A percentile compares a stretch with the other conserved stretches of the same genome.
Evolutionary conservation across 2,113 vertebrate genomes (phyloP).

Genomic region (Lipophrys pholis): DNA sequence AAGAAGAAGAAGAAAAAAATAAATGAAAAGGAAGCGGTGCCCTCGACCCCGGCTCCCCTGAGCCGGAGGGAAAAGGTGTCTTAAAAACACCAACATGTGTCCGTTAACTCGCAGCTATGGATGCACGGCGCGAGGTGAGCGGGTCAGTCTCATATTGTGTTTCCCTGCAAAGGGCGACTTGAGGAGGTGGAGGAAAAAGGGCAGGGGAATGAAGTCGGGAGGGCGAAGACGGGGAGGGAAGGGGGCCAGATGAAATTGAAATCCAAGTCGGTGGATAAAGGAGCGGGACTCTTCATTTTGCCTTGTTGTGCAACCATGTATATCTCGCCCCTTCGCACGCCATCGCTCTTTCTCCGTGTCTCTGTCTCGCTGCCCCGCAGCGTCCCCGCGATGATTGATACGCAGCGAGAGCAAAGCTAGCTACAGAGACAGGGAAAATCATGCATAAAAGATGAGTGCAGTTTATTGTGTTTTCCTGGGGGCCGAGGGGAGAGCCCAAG

Average conservation of each 20-base stretch:
- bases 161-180: slow-evolving; percentile 10
- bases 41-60: slow-evolving; percentile 30
- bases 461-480: slow-evolving; percentile 82
- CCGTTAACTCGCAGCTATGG: slow-evolving; percentile 49
- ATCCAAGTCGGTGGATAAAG: slow-evolving; percentile 69
- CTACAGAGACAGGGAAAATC: slow-evolving; percentile 68
- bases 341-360: slow-evolving; percentile 40
- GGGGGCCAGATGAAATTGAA: slow-evolving; percentile 62
- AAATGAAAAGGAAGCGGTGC: background rate
- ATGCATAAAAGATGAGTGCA: slow-evolving; percentile 84
- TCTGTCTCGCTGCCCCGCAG: slow-evolving; percentile 65
- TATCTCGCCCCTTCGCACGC: slow-evolving; percentile 43
- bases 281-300: slow-evolving; percentile 78
- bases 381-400: slow-evolving; percentile 81
- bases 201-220: background rate
- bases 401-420: slow-evolving; percentile 66
- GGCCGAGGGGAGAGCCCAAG: slow-evolving; percentile 64
- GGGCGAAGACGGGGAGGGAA: slow-evolving; percentile 3
- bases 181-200: slow-evolving; percentile 40
- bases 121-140: slow-evolving; percentile 52
- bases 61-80: slow-evolving; percentile 49
- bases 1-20: too few relatives aligned
- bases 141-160: slow-evolving; percentile 49
- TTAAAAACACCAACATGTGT: slow-evolving; percentile 53
- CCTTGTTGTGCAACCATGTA: slow-evolving; percentile 77